Base-by-base conservation (phyloP, 2,888 invertebrate species). In the Aproaerema taeniolella region DNA sequence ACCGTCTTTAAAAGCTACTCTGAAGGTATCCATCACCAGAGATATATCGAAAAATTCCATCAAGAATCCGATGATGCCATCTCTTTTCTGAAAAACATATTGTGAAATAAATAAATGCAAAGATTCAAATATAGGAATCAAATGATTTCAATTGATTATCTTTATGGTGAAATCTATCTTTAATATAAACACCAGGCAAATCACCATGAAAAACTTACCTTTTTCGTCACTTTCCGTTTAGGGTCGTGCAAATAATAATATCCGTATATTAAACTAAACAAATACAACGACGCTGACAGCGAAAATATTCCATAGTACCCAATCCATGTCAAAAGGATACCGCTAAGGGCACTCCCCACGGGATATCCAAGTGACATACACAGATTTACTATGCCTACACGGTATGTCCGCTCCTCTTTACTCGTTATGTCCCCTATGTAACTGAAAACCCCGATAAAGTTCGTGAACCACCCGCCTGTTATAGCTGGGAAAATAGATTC, bases 281-380 rank as follows among this genome's bases (percentile, higher is more conserved):
- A 65, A 69, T 95, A 95, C 48, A 95, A 83, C 4, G 87, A 75
- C 0, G 92, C 90, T 9, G 94, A 93, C 47, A 93, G 88, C 0
- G 91, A 87, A 67, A 94, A 95, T 6, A 95, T 91, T 10, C 95
- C 95, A 59, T 95, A 95, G 62, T 94, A 95, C 0, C 94, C 94
- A 32, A 94, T 89, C 81, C 91, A 83, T 55, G 79, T 86, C 36
- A 90, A 58, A 41, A 96, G 74, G 4, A 95, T 88, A 0, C 96
- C 97, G 51, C 95, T 95, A 9, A 95, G 77, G 0, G 95, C 94
- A 79, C 95, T 92, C 0, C 97, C 97, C 7, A 96, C 88, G 0
- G 96, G 95, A 35, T 95, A 92, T 0, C 96, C 95, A 12, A 96
- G 79, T 1, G 95, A 94, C 63, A 95, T 92, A 71, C 94, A 95